Percentiles rank a stretch among this genome's conserved stretches.
Evolutionary conservation across 2,888 invertebrate species (phyloP).

Genomic region (Orthonevra nobilis): DNA sequence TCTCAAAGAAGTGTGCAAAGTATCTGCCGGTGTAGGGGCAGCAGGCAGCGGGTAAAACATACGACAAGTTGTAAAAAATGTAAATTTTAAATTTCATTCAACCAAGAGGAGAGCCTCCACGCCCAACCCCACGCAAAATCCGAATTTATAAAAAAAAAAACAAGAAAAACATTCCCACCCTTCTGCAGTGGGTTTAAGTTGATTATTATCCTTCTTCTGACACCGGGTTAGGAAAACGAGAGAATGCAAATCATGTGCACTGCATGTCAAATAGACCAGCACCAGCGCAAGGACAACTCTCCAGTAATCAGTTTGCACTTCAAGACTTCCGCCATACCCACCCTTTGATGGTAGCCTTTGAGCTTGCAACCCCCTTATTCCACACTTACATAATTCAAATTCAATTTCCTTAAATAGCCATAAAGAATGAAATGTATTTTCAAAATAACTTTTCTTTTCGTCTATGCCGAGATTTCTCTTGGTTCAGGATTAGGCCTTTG

Average conservation of each 20-base stretch:
- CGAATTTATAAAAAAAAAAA: constrained; percentile 51
- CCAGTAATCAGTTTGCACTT: constrained; percentile 64
- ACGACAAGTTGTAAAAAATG: constrained; percentile 43
- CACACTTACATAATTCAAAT: constrained; percentile 64
- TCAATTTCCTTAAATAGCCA: constrained; percentile 70
- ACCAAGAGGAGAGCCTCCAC: constrained; percentile 44
- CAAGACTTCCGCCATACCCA: constrained; percentile 8
- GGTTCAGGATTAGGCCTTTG: constrained; percentile 13
- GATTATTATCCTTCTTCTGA: constrained; percentile 65
- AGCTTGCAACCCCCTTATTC: constrained; percentile 11
- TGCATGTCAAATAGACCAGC: constrained; percentile 64
- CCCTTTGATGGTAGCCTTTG: no score
- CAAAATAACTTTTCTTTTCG: constrained; percentile 19
- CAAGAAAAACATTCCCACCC: constrained; percentile 17
- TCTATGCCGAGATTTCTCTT: constrained; percentile 40
- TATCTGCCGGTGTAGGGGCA: constrained; percentile 54
- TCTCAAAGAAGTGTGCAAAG: constrained; percentile 64
- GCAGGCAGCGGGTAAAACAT: constrained; percentile 38
- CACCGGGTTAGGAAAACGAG: constrained; percentile 63
- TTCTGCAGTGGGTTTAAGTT: constrained; percentile 46
- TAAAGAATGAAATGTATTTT: constrained; percentile 65
- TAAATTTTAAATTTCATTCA: constrained; percentile 63
- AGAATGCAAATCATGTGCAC: constrained; percentile 70
- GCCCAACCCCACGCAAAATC: constrained; percentile 56
- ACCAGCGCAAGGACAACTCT: constrained; percentile 43